Base-by-base conservation (phyloP, 2,797 vertebrate species). In the Paratrypauchen microcephalus region DNA sequence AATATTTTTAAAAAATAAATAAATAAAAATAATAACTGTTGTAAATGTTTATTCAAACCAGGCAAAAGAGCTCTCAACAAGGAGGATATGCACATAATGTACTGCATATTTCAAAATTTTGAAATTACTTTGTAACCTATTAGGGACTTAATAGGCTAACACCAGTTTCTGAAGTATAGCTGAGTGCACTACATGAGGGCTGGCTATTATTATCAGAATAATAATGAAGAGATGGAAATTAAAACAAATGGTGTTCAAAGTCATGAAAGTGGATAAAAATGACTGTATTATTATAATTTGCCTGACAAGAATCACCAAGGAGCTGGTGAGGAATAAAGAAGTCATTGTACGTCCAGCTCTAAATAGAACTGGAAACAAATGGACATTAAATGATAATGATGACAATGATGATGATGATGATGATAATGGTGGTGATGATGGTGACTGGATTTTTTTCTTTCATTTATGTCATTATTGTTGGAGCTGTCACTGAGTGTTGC, bases 111-210 rank as follows among this genome's bases (percentile, higher is more conserved):
- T n/a, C 8, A 13, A 55, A 26, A 57, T 57, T 57, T 57, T 28
- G 39, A 36, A 19, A 11, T 30, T 60, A 23, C 12, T 67, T 61
- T 66, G 47, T 21, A 18, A 11, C n/a, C n/a, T 36, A 59, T 72
- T 23, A 48, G 41, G 41, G n/a, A 9, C 47, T 55, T 58, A 48
- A 54, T 58, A 65, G 58, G 7, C 32, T 68, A 13, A 24, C n/a
- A 16, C 13, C 15, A 28, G 47, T 2, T 36, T 30, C 19, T 8
- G 39, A 64, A 52, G 32, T 59, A 15, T n/a, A 4, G 21, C 45
- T 28, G 62, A 28, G 45, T 50, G 45, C 23, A 65, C 39, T 63
- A 24, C 61, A 63, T 13, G 21, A 48, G 15, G 19, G 62, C n/a
- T 65, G 18, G 19, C 60, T 23, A 41, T 62, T 45, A 62, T 23